Conservation (phyloP, 2,797 vertebrate species). For the Muscicapa comitata region DNA sequence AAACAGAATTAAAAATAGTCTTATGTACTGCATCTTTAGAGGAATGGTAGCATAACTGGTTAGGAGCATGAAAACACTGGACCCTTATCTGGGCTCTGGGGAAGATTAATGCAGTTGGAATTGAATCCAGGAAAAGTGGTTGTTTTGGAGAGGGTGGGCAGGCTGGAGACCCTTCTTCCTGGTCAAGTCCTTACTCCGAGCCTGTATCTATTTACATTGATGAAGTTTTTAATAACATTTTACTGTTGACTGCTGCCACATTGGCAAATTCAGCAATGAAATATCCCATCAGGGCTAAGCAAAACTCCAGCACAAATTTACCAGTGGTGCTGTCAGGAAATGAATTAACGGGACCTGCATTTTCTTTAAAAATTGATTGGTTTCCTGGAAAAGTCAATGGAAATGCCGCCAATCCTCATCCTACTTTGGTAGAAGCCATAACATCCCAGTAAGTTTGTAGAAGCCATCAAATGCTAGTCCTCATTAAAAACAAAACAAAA, state of each 20-base stretch:
- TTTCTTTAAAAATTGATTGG: not conserved
- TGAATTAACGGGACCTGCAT: not conserved
- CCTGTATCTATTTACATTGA: not conserved
- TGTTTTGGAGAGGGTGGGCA: not conserved
- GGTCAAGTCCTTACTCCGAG: not conserved
- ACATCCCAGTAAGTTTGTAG: not conserved
- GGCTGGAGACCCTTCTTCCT: not conserved
- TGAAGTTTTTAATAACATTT: not conserved
- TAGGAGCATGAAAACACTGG: not conserved
- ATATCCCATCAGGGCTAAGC: not conserved
- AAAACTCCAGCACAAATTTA: not conserved
- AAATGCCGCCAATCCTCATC: not conserved
- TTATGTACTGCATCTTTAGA: not conserved
- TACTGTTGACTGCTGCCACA: not conserved
- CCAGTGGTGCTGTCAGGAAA: not conserved
- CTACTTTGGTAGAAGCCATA: not conserved
- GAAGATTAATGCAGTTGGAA: not conserved
- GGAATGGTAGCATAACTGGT: not conserved
- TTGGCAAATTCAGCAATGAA: not conserved
- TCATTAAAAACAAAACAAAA: not conserved
- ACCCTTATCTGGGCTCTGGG: not conserved
- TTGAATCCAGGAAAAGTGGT: not conserved
- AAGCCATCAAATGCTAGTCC: not conserved
- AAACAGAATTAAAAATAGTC: not conserved
- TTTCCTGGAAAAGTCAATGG: not conserved